These are phyloP conservation scores for Tetranychus piercei DNA, from an alignment of 2,888 invertebrate species.

Conservation along the genomic window DNA sequence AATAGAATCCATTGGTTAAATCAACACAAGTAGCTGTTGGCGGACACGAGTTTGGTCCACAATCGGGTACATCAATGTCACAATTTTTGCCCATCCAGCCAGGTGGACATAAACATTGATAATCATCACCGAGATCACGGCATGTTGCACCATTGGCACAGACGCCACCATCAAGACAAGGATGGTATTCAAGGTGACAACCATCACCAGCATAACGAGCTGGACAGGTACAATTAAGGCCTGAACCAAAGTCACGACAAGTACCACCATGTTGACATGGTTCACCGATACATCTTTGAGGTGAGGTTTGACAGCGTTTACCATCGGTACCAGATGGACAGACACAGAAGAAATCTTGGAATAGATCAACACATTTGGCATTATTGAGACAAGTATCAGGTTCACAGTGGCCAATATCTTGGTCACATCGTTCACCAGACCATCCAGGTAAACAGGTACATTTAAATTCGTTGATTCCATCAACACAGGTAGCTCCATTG, in stretches of 20 bases:
- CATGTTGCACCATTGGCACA: constrained; percentile 86
- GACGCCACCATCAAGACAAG: constrained; percentile 34
- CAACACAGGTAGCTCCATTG: constrained; percentile 70
- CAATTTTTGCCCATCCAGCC: constrained; percentile 58
- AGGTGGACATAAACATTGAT: constrained; percentile 64
- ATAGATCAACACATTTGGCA: constrained; percentile 70
- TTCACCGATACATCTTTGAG: constrained; percentile 76
- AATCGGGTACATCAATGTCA: constrained; percentile 72
- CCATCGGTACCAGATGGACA: constrained; percentile 52
- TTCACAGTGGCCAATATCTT: constrained; percentile 67
- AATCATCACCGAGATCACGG: constrained; percentile 38
- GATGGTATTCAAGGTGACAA: constrained; percentile 76
- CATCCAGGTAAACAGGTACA: constrained; percentile 68
- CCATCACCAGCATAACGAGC: constrained; percentile 66
- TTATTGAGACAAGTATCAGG: constrained; percentile 74
- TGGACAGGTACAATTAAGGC: constrained; percentile 79
- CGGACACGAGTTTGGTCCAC: constrained; percentile 80
- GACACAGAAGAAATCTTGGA: constrained; percentile 79
- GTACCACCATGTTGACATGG: constrained; percentile 90
- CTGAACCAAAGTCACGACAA: constrained; percentile 86
- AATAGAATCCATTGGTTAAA: constrained; percentile 71
- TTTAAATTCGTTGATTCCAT: constrained; percentile 61
- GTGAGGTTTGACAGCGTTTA: constrained; percentile 87
- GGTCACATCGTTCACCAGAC: constrained; percentile 66
- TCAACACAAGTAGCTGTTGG: constrained; percentile 83